Evolutionary conservation across 2,797 vertebrate genomes (phyloP).

Genomic region (Lithobates sylvaticus): DNA sequence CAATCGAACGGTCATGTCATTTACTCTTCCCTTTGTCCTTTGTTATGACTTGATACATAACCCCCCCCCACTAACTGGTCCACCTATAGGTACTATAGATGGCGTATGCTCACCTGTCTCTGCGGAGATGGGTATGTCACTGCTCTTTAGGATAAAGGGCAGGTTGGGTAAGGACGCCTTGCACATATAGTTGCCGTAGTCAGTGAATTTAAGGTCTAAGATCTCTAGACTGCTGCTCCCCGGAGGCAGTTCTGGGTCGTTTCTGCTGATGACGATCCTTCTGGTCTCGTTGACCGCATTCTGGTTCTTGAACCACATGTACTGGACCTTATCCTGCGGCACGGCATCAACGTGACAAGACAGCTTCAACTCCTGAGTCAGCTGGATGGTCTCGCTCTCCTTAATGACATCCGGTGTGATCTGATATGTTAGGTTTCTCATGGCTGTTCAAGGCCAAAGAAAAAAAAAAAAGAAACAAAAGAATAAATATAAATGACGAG

Average conservation of each 20-base stretch:
- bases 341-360: constrained; percentile 96
- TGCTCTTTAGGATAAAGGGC: constrained; percentile 86
- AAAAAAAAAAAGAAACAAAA: constrained; percentile 3
- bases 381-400: constrained; percentile 95
- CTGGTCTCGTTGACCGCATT: constrained; percentile 85
- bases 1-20: too few species aligned
- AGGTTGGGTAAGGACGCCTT: constrained; percentile 90
- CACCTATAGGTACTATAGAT: too few species aligned
- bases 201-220: constrained; percentile 94
- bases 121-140: constrained; percentile 97
- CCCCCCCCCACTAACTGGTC: too few species aligned
- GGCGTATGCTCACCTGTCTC: constrained; percentile 86
- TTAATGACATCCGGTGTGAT: constrained; percentile 98
- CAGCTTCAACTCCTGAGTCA: constrained; percentile 96
- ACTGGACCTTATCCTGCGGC: constrained; percentile 96
- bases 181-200: constrained; percentile 94
- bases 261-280: constrained; percentile 88
- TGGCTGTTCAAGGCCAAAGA: constrained; percentile 74
- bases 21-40: too few species aligned
- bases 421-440: constrained; percentile 95
- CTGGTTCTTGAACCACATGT: constrained; percentile 96
- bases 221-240: constrained; percentile 97
- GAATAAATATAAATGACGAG: not conserved
- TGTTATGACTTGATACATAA: too few species aligned
- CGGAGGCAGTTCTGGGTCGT: constrained; percentile 91